A percentile compares a stretch with the other conserved stretches of the same genome.
These are phyloP conservation scores for Drosophila gaucha DNA, from an alignment of 2,888 invertebrate species.

Conservation along the genomic window DNA sequence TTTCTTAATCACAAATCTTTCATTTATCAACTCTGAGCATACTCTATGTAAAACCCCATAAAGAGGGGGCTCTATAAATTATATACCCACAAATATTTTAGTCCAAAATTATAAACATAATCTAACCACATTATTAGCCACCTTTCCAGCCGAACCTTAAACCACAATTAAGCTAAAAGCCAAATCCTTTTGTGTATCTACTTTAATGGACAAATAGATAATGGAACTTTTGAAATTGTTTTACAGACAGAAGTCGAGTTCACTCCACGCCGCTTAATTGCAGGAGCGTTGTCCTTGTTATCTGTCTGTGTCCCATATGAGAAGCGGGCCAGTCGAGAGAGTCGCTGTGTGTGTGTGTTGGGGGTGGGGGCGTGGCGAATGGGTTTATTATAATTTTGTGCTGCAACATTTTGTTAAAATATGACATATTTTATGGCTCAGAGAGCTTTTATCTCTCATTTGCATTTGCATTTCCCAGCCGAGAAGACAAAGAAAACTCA, in stretches of 20 bases:
- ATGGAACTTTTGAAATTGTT: constrained; percentile 71
- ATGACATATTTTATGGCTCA: constrained; percentile 83
- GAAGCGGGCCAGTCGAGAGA: constrained; percentile 37
- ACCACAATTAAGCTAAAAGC: constrained; percentile 12
- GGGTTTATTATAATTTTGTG: constrained; percentile 81
- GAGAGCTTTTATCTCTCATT: constrained; percentile 78
- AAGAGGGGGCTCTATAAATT: no score
- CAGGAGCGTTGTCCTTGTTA: constrained; percentile 52
- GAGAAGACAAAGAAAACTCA: constrained; percentile 26
- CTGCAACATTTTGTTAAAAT: constrained; percentile 80
- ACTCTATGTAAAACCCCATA: no score
- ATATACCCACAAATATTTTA: no score
- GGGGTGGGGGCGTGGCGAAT: constrained; percentile 68
- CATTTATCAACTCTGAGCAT: no score
- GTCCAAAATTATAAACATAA: no score
- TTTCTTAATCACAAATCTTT: no score
- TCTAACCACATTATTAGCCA: constrained; percentile 3
- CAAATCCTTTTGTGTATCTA: constrained; percentile 47
- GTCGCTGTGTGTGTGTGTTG: not conserved
- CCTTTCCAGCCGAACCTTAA: not conserved
- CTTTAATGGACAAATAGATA: constrained; percentile 74
- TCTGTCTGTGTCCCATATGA: constrained; percentile 71
- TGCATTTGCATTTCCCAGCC: constrained; percentile 60
- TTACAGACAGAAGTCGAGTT: constrained; percentile 43
- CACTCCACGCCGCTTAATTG: constrained; percentile 49